phyloP scores from a whole-genome alignment of 2,113 vertebrate genomes.

The Hydropotes inermis region DNA sequence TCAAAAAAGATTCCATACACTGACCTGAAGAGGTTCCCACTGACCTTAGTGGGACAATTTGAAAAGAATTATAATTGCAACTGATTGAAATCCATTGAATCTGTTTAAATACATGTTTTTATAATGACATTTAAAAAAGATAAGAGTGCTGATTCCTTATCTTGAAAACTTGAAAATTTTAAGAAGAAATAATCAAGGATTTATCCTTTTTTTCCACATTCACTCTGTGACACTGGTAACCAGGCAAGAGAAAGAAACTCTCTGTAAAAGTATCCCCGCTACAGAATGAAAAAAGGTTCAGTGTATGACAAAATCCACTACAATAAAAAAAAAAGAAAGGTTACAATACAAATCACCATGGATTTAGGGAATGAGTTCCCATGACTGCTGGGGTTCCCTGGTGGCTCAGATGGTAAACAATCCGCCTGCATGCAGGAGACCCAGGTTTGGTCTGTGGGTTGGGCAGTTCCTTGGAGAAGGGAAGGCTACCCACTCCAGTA shows the following conservation, averaged over 20 bases:
- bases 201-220: neutral
- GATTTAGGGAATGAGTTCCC: neutral
- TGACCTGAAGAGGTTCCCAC: neutral
- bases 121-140: neutral
- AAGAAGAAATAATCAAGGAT: neutral
- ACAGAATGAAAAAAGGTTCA: neutral
- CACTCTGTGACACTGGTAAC: neutral
- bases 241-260: neutral
- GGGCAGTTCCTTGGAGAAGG: neutral
- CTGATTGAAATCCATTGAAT: neutral
- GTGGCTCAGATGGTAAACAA: neutral
- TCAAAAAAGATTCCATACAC: neutral
- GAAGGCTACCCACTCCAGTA: neutral
- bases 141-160: neutral
- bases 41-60: neutral
- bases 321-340: neutral
- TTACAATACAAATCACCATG: neutral
- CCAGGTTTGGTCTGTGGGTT: neutral
- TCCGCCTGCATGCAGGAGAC: neutral
- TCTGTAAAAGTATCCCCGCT: neutral
- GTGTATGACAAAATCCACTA: no score
- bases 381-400: neutral
- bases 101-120: neutral
- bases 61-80: neutral
- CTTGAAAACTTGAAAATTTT: neutral